phyloP scores from a whole-genome alignment of 2,113 vertebrate genomes.

The Pterocles gutturalis region DNA sequence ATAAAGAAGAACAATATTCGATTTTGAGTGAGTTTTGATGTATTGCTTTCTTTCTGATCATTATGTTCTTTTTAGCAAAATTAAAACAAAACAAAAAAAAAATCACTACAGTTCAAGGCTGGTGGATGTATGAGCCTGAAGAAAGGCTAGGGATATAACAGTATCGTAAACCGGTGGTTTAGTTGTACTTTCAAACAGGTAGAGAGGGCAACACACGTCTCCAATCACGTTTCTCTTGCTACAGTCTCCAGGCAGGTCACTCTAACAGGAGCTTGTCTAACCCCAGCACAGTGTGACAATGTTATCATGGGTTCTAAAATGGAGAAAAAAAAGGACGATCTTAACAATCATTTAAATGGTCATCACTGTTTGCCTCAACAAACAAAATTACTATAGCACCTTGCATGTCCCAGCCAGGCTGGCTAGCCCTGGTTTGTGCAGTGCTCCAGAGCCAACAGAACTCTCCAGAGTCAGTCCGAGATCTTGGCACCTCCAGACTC shows the following conservation, averaged over 20 bases:
- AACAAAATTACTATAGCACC: background rate
- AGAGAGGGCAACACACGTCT: background rate
- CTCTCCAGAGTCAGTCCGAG: rapidly evolving
- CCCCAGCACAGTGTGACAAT: background rate
- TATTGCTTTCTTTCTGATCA: background rate
- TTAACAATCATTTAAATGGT: background rate
- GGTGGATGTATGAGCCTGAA: background rate
- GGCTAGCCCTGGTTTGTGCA: background rate
- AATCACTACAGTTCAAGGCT: background rate
- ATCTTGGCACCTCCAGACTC: background rate
- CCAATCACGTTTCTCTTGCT: background rate
- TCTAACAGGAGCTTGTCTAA: background rate
- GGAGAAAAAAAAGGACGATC: background rate
- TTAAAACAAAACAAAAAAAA: background rate
- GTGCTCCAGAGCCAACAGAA: background rate
- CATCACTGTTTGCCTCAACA: background rate
- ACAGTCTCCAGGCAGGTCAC: background rate
- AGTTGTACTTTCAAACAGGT: background rate
- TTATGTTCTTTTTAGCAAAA: background rate
- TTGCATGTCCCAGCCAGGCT: background rate
- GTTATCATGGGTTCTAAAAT: background rate
- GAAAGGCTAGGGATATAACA: background rate
- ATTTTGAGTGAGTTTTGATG: background rate
- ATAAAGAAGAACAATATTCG: background rate
- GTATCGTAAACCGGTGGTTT: background rate